Evolutionary conservation across 1,140 invertebrate genomes (phyloP).

Genomic region (Achroia grisella): DNA sequence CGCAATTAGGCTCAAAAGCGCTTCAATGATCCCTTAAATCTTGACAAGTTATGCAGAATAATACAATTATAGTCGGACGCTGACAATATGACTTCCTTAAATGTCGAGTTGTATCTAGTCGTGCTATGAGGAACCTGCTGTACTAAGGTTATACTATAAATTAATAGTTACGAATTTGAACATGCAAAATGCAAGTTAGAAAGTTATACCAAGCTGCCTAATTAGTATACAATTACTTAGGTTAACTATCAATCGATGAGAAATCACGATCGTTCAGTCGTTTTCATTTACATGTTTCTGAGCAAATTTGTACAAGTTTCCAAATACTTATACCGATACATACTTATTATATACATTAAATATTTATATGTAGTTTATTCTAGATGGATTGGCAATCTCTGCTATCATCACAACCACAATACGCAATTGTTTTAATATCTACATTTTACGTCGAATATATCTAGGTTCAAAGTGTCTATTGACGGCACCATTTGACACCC

Average conservation of each 20-base stretch:
- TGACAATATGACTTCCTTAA: too few relatives aligned
- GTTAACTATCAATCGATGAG: conserved; percentile 65
- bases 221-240: conserved; percentile 8
- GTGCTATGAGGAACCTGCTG: too few relatives aligned
- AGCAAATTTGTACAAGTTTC: conserved; percentile 72
- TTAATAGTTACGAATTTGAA: too few relatives aligned
- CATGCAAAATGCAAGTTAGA: too few relatives aligned
- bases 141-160: too few relatives aligned
- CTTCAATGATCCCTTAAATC: too few relatives aligned
- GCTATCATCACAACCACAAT: conserved; percentile 70
- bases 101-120: too few relatives aligned
- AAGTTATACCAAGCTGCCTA: background rate
- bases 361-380: conserved; percentile 27
- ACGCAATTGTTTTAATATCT: conserved; percentile 48
- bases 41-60: too few relatives aligned
- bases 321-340: conserved; percentile 59
- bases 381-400: conserved; percentile 63
- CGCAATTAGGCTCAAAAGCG: too few relatives aligned
- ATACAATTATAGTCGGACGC: too few relatives aligned
- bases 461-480: too few relatives aligned
- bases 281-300: conserved; percentile 64
- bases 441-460: conserved; percentile 30
- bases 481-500: too few relatives aligned
- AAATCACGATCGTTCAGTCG: conserved; percentile 65
- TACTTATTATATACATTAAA: conserved; percentile 54